phyloP scores from a whole-genome alignment of 1,140 invertebrate species.

The Euura lappo region DNA sequence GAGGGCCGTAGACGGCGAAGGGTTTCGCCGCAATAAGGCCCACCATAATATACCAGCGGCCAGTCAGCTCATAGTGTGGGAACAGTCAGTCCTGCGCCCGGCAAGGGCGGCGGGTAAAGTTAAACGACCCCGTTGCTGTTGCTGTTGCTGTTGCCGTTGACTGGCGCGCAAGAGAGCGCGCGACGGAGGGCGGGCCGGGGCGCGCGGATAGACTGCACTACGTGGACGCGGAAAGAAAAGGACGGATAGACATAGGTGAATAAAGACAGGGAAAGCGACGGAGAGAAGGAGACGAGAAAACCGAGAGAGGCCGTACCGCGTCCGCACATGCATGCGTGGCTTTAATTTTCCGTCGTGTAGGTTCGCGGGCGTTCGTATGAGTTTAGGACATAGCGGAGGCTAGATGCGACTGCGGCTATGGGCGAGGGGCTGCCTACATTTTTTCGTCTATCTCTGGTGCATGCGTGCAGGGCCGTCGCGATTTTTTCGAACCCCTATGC shows the following conservation, averaged over 20 bases:
- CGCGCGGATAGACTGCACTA: not conserved
- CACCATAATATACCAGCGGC: not conserved
- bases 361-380: not conserved
- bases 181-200: not conserved
- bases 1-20: not conserved
- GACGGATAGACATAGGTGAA: too few relatives aligned
- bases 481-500: not conserved
- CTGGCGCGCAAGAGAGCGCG: not conserved
- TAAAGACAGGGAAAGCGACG: too few relatives aligned
- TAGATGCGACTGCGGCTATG: not conserved
- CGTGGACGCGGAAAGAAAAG: not conserved
- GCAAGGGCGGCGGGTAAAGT: not conserved
- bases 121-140: not conserved
- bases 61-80: constrained; percentile 2
- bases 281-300: not conserved
- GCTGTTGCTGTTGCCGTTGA: not conserved
- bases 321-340: not conserved
- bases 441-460: not conserved
- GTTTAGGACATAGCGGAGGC: not conserved
- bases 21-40: constrained; percentile 1
- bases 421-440: not conserved
- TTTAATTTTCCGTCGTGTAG: not conserved
- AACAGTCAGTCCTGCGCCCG: not conserved
- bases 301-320: not conserved
- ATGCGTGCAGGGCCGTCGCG: not conserved